Evolutionary conservation across 2,797 vertebrate genomes (phyloP).

Genomic region (Tragopan temminckii): DNA sequence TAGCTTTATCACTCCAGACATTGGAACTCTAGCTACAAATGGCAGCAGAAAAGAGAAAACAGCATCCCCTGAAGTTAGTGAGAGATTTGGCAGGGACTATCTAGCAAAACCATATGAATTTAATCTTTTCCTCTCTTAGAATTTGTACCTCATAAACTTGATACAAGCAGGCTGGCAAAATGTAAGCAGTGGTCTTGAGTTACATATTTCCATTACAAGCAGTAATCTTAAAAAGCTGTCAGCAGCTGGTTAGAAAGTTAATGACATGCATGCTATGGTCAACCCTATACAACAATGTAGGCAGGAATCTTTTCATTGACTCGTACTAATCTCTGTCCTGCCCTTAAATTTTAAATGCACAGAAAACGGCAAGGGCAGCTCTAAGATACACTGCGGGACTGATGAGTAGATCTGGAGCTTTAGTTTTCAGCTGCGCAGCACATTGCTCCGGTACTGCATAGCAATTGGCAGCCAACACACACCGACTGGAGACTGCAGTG

Average conservation of each 20-base stretch:
- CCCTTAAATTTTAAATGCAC: background rate
- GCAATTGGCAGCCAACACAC: background rate
- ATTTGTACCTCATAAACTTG: background rate
- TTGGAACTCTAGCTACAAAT: background rate
- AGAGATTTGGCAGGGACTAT: background rate
- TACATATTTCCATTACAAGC: background rate
- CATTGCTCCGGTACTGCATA: background rate
- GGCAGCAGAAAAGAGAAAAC: background rate
- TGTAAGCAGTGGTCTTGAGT: background rate
- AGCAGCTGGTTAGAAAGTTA: background rate
- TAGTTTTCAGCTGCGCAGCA: background rate
- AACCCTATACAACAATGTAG: background rate
- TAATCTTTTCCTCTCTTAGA: background rate
- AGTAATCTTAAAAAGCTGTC: background rate
- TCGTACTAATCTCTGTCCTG: background rate
- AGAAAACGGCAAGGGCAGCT: background rate
- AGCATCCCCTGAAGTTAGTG: accelerated
- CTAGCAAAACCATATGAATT: background rate
- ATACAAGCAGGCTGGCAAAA: background rate
- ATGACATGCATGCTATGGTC: accelerated
- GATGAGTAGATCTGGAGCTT: accelerated
- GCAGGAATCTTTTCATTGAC: background rate
- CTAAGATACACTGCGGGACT: background rate
- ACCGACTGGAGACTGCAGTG: background rate
- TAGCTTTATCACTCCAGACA: background rate